These are phyloP conservation scores for Diabrotica balteata DNA, from an alignment of 2,888 invertebrate species.

Conservation along the genomic window DNA sequence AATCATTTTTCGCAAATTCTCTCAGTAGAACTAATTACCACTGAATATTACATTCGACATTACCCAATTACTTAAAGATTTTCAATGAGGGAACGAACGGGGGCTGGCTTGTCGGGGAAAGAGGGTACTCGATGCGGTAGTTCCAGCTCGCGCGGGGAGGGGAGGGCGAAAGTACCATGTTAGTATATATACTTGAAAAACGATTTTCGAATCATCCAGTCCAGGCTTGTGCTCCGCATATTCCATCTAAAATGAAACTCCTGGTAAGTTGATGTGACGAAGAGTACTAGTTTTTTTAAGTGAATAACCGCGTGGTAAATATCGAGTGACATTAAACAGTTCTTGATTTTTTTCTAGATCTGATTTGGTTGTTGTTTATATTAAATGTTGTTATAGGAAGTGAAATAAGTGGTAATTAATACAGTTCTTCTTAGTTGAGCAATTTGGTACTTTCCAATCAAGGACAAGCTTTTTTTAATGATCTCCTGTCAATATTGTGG, in stretches of 20 bases:
- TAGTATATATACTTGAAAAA: conserved; percentile 50
- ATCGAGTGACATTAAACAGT: no score
- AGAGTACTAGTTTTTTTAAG: background rate
- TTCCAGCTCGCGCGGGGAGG: conserved; percentile 37
- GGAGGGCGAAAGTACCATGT: conserved; percentile 53
- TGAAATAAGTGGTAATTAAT: no score
- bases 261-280: conserved; percentile 53
- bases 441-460: no score
- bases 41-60: conserved; percentile 35
- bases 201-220: conserved; percentile 47
- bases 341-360: no score
- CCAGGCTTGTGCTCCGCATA: conserved; percentile 41
- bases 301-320: no score
- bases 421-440: no score
- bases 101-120: conserved; percentile 10
- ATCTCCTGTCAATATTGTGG: no score
- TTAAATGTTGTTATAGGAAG: no score
- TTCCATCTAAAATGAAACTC: conserved; percentile 52
- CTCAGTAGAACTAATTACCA: conserved; percentile 26
- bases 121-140: conserved; percentile 18
- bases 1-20: conserved; percentile 28
- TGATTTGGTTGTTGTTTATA: no score
- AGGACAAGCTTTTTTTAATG: no score
- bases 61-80: conserved; percentile 47
- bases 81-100: conserved; percentile 42